A percentile compares a stretch with the other conserved stretches of the same genome.
phyloP scores from a whole-genome alignment of 2,888 invertebrate species.

The Lasioglossum morio region DNA sequence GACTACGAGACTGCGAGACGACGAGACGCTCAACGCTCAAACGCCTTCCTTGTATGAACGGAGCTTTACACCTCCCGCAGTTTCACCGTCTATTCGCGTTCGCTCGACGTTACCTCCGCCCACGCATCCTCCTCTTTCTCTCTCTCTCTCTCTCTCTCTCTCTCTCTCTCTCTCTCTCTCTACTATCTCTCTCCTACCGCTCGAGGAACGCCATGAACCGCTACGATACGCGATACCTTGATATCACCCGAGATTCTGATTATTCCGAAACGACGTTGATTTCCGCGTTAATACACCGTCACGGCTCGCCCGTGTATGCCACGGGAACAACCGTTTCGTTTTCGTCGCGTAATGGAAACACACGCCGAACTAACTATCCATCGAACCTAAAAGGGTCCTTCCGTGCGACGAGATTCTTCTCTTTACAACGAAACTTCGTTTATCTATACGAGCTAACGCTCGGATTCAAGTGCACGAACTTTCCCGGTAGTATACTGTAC shows the following conservation, averaged over 20 bases:
- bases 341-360: conserved; percentile 2
- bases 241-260: conserved; percentile 25
- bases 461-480: neutral
- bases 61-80: conserved; percentile 58
- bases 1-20: conserved; percentile 58
- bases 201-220: neutral
- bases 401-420: neutral
- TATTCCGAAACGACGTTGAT: conserved; percentile 37
- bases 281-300: conserved; percentile 17
- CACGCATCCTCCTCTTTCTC: neutral
- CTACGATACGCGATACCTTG: conserved; percentile 29
- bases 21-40: conserved; percentile 47
- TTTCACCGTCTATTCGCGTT: conserved; percentile 48
- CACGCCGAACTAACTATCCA: conserved; percentile 11
- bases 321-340: conserved; percentile 18
- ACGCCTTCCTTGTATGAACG: conserved; percentile 49
- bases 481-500: neutral
- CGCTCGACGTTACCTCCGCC: conserved; percentile 17
- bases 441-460: neutral
- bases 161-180: too few relatives aligned
- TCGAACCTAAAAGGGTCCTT: neutral
- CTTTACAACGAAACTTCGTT: neutral
- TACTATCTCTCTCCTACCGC: neutral
- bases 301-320: neutral
- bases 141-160: neutral